phyloP scores from a whole-genome alignment of 2,797 vertebrate genomes.

The Amblyraja radiata region DNA sequence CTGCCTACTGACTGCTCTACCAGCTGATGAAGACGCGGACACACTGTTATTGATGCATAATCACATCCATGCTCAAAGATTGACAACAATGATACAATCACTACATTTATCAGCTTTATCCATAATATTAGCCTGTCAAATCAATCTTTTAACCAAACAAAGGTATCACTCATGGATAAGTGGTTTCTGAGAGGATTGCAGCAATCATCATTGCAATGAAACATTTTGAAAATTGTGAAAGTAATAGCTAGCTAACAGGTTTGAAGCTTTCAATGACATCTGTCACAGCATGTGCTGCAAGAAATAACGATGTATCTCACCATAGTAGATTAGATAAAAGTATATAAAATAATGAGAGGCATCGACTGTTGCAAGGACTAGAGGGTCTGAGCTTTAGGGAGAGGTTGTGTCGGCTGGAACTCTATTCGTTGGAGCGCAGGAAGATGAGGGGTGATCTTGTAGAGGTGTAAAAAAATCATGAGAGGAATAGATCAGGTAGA shows the following conservation, averaged over 20 bases:
- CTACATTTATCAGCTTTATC: slow-evolving; percentile 11
- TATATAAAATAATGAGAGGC: too few relatives aligned
- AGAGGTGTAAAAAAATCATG: too few relatives aligned
- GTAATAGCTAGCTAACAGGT: neutral
- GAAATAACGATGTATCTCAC: neutral
- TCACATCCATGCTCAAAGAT: slow-evolving; percentile 9
- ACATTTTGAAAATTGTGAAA: neutral
- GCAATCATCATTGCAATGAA: neutral
- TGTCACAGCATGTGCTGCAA: neutral
- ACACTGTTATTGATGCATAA: neutral
- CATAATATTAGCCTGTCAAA: neutral
- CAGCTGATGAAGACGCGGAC: neutral
- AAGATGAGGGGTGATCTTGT: too few relatives aligned
- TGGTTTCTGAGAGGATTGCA: neutral
- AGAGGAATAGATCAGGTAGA: too few relatives aligned
- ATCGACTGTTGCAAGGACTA: too few relatives aligned
- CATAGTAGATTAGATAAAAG: too few relatives aligned
- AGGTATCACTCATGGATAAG: neutral
- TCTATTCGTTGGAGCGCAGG: too few relatives aligned
- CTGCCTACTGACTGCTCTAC: neutral
- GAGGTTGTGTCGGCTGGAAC: too few relatives aligned
- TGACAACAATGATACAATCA: neutral
- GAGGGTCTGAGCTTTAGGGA: too few relatives aligned
- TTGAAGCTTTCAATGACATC: slow-evolving; percentile 2
- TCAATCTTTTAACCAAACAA: neutral